Evolutionary conservation across 2,797 vertebrate genomes (phyloP), one percentile per base, ranked within the genome.

Genomic region (Gymnothorax reevesii): DNA sequence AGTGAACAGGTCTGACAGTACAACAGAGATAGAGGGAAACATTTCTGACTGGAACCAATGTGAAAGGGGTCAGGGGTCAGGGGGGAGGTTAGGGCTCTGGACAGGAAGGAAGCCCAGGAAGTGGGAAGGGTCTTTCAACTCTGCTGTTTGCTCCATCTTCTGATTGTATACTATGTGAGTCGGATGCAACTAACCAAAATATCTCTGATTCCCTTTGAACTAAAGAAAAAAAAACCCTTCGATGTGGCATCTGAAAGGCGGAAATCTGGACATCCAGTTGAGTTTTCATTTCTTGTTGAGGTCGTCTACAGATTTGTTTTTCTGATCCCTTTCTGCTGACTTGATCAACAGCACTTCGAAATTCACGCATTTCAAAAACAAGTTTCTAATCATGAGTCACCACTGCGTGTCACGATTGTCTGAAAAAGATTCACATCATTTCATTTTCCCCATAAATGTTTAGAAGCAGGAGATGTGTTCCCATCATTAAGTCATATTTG

Each of bases 31-130:
- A 2, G 13, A 2, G 20, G 71, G 33, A 33, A 75, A 20, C 75
- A 54, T 79, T 79, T 54, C 49, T 79, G 3, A 2, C 49, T 22
- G 75, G 49, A 79, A 52, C 49, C 8, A 79, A 79, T 8, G 49
- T 22, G 42, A 54, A 52, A 49, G 75, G 75, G 75, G 75, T 1
- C 0, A 49, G 33, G 33, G 27, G 25, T 2, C 4, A 5, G 33
- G 33, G 33, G 8, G 71, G 71, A 33, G 12, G 33, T 42, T 1
- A 42, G 62, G 62, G 20, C n/a, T 62, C 20, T 4, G 49, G 49
- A 79, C 75, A 54, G 75, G 75, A 79, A 79, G 75, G 75, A 79
- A 79, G 49, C 49, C 5, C 15, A 52, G 75, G 49, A 79, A 52
- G 75, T 79, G 49, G 73, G 73, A 77, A 42, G 73, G 75, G 49